Conservation (phyloP, 2,888 invertebrate genomes). For the Rhagonycha lutea region DNA sequence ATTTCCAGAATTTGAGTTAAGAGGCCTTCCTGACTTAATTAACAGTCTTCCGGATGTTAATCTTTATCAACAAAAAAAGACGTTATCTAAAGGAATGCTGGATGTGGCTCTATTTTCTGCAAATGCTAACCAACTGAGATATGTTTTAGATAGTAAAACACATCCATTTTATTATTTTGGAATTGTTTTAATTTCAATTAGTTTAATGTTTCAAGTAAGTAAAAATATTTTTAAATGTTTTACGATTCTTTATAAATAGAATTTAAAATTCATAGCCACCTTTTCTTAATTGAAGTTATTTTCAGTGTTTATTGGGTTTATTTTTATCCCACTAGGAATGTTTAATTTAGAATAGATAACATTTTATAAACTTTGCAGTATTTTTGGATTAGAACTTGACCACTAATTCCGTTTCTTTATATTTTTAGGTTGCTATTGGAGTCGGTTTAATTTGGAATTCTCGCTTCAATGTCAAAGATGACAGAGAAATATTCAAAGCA, state of each 20-base stretch:
- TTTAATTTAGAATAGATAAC: too few species aligned
- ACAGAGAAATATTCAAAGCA: constrained; percentile 73
- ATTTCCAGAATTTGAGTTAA: constrained; percentile 40
- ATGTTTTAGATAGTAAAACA: constrained; percentile 71
- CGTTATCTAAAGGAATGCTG: constrained; percentile 91
- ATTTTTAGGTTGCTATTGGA: constrained; percentile 74
- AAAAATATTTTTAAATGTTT: neutral
- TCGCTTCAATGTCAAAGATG: constrained; percentile 76
- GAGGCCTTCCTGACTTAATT: constrained; percentile 29
- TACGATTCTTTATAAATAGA: neutral
- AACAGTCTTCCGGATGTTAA: constrained; percentile 72
- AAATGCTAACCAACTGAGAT: constrained; percentile 87
- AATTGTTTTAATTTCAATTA: constrained; percentile 72
- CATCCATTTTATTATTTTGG: constrained; percentile 82
- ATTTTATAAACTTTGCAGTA: neutral
- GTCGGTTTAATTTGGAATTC: constrained; percentile 84
- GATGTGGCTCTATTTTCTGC: constrained; percentile 86
- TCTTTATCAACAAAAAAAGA: constrained; percentile 88
- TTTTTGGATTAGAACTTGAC: neutral
- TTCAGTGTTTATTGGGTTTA: neutral
- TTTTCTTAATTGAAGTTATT: too few species aligned
- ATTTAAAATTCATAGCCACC: neutral
- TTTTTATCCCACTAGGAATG: neutral
- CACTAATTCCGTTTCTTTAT: constrained; percentile 27
- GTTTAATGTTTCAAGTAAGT: constrained; percentile 78